Percentiles rank a stretch among this genome's conserved stretches.
phyloP scores from a whole-genome alignment of 1,140 invertebrate genomes.

The Leptoteleia sp. region DNA sequence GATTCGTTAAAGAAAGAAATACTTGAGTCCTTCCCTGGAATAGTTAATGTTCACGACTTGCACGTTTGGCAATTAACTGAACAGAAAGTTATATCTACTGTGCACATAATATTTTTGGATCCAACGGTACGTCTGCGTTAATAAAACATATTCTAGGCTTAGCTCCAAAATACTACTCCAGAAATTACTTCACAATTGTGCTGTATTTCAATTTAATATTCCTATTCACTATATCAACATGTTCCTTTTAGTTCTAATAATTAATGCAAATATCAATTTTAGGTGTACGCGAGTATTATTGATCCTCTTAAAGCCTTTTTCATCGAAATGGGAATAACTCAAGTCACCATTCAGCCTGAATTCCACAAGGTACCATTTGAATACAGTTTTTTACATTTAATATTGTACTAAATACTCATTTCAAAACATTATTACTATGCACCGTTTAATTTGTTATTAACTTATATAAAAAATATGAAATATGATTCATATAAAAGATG shows the following conservation, averaged over 20 bases:
- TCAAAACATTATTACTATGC: no score
- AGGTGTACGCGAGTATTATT: constrained; percentile 85
- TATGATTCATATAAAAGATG: no score
- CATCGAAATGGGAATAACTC: constrained; percentile 86
- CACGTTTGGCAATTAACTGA: constrained; percentile 90
- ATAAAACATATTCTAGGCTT: no score
- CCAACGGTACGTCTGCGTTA: constrained; percentile 72
- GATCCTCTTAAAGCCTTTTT: constrained; percentile 86
- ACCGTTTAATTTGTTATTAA: no score
- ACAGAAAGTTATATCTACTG: constrained; percentile 86
- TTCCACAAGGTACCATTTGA: constrained; percentile 80
- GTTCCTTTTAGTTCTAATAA: no score
- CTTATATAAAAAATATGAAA: no score
- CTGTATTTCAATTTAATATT: no score
- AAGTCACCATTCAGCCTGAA: constrained; percentile 90
- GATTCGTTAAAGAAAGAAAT: constrained; percentile 85
- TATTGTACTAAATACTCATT: no score
- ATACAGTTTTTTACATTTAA: no score
- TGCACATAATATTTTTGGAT: constrained; percentile 88
- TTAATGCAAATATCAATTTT: constrained; percentile 1
- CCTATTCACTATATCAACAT: no score
- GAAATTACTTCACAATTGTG: no score
- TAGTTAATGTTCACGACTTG: constrained; percentile 90
- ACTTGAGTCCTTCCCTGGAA: constrained; percentile 87
- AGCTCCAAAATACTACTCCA: no score